Evolutionary conservation across 2,797 vertebrate genomes (phyloP).

Genomic region (Leptodactylus fallax): DNA sequence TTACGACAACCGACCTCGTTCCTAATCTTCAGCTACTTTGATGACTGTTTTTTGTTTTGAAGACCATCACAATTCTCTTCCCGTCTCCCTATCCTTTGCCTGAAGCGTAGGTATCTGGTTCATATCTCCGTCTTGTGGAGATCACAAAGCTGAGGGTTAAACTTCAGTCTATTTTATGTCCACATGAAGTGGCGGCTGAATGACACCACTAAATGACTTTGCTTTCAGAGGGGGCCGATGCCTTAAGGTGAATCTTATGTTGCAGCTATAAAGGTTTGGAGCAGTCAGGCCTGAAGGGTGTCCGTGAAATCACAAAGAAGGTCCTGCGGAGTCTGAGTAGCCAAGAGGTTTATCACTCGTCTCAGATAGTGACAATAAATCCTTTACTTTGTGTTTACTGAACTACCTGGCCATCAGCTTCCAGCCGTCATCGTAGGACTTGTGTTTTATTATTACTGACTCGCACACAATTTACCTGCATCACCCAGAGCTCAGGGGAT

Average conservation of each 20-base stretch:
- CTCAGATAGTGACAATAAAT: slow-evolving; percentile 42
- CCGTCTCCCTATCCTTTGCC: neutral
- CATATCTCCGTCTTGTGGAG: neutral
- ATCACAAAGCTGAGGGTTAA: neutral
- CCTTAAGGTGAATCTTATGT: slow-evolving; percentile 51
- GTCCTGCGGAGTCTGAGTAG: slow-evolving; percentile 34
- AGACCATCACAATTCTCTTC: neutral
- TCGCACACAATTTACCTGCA: neutral
- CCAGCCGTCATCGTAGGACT: slow-evolving; percentile 4
- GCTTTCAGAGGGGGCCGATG: slow-evolving; percentile 27
- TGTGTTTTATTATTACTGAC: slow-evolving; percentile 31
- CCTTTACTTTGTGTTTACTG: slow-evolving; percentile 47
- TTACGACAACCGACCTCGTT: no score
- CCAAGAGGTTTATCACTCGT: slow-evolving; percentile 45
- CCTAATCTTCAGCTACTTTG: neutral
- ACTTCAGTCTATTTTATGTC: neutral
- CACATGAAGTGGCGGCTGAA: slow-evolving; percentile 13
- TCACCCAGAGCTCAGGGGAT: neutral
- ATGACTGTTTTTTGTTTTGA: no score
- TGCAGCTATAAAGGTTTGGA: slow-evolving; percentile 40
- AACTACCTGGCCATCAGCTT: slow-evolving; percentile 19
- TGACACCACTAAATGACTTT: slow-evolving; percentile 11
- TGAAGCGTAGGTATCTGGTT: neutral
- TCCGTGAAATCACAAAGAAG: slow-evolving; percentile 47
- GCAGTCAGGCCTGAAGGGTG: slow-evolving; percentile 56